Conservation (phyloP, 2,888 invertebrate genomes). For the Pseudococcus jackbeardsleyi region DNA sequence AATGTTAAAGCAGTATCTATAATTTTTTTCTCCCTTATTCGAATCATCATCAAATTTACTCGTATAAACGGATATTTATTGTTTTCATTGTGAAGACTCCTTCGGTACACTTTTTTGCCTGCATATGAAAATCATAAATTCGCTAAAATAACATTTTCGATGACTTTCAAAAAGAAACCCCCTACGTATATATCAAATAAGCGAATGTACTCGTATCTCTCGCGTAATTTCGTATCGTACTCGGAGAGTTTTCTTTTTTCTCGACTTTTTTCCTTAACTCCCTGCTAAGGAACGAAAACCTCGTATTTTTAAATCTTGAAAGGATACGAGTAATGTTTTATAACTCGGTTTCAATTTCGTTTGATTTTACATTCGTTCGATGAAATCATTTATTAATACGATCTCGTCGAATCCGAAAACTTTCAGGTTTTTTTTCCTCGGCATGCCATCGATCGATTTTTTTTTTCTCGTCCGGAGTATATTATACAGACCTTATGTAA, state of each 20-base stretch:
- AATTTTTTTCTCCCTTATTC: constrained; percentile 43
- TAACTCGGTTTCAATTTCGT: constrained; percentile 18
- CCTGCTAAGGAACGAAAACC: not conserved
- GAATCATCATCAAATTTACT: constrained; percentile 4
- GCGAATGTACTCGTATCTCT: not conserved
- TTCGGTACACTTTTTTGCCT: not conserved
- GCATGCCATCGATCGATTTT: not conserved
- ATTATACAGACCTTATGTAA: not conserved
- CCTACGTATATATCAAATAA: not conserved
- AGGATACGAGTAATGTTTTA: not conserved
- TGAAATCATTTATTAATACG: not conserved
- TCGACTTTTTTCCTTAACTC: not conserved
- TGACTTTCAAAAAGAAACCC: constrained; percentile 13
- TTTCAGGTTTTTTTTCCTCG: not conserved
- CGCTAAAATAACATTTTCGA: constrained; percentile 9
- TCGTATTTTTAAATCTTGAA: not conserved
- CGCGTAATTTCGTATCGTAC: not conserved
- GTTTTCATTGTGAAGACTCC: not conserved
- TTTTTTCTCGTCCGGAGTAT: not conserved
- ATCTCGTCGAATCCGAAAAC: not conserved
- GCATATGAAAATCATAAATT: constrained; percentile 17
- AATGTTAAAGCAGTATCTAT: constrained; percentile 50
- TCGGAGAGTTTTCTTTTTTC: not conserved
- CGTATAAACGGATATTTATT: constrained; percentile 46
- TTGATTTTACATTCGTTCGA: not conserved